A percentile compares a stretch with the other conserved stretches of the same genome.
Evolutionary conservation across 2,113 vertebrate genomes (phyloP).

Genomic region (Dipodomys merriami): DNA sequence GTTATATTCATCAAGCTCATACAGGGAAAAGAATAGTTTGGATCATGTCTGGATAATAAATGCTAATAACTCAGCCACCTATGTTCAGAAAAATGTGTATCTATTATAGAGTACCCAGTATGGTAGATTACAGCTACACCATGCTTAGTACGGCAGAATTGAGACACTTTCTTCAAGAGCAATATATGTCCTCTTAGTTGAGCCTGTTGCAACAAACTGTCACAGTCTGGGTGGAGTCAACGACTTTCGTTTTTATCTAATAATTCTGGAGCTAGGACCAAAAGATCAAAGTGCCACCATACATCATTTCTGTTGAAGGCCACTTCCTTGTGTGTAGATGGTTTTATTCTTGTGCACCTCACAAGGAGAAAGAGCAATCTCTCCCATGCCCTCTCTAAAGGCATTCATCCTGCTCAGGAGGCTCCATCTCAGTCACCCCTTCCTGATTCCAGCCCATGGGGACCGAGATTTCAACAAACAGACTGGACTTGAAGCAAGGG

Average conservation of each 20-base stretch:
- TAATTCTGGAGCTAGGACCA: too few relatives aligned
- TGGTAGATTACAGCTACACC: neutral
- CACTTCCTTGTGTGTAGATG: neutral
- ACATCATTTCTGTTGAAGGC: neutral
- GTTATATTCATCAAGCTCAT: neutral
- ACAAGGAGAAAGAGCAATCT: neutral
- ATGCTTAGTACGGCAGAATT: too few relatives aligned
- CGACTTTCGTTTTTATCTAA: too few relatives aligned
- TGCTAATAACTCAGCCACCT: neutral
- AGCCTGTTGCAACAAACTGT: too few relatives aligned
- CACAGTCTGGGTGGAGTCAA: neutral
- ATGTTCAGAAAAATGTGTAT: neutral
- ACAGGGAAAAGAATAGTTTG: neutral
- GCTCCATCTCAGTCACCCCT: neutral
- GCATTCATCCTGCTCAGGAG: neutral
- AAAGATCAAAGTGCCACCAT: neutral
- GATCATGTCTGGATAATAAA: neutral
- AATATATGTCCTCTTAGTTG: too few relatives aligned
- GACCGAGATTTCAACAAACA: too few relatives aligned
- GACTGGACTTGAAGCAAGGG: neutral
- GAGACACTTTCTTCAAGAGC: neutral
- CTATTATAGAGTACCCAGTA: neutral
- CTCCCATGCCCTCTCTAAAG: neutral
- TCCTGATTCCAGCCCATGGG: neutral
- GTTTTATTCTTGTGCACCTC: neutral